Evolutionary conservation across 2,113 vertebrate species (phyloP).

Genomic region (Calonectris borealis): DNA sequence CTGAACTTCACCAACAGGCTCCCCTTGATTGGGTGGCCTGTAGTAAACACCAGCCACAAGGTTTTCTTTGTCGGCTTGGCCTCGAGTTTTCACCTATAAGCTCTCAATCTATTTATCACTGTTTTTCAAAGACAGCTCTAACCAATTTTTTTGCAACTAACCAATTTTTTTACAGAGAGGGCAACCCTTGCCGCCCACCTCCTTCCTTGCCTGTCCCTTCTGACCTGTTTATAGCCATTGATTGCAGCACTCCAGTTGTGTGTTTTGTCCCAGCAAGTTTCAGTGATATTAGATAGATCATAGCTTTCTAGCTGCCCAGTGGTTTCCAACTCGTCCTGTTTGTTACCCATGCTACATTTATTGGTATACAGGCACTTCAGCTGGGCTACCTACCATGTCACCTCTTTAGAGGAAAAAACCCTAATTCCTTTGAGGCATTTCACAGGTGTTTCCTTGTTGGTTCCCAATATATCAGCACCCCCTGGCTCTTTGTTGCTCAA

Average conservation of each 20-base stretch:
- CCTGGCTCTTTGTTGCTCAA: background rate
- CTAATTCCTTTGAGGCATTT: background rate
- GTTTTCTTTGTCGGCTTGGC: background rate
- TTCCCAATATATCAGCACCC: background rate
- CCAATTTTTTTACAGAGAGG: background rate
- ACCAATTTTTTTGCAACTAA: background rate
- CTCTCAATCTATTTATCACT: background rate
- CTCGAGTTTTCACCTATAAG: background rate
- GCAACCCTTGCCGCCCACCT: rapidly evolving
- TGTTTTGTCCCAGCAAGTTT: background rate
- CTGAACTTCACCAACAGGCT: background rate
- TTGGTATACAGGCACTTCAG: background rate
- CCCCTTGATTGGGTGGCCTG: background rate
- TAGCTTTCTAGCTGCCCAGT: background rate
- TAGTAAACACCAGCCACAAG: background rate
- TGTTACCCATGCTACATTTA: background rate
- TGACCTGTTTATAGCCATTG: background rate
- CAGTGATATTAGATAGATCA: background rate
- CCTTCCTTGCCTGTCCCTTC: background rate
- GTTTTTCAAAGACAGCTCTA: background rate
- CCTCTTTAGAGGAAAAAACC: background rate
- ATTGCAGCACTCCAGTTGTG: background rate
- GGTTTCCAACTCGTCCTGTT: background rate
- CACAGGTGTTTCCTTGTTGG: background rate
- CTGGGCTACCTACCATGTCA: background rate